These are phyloP conservation scores for Ypsolopha scabrella DNA, from an alignment of 2,888 invertebrate species.

Conservation along the genomic window DNA sequence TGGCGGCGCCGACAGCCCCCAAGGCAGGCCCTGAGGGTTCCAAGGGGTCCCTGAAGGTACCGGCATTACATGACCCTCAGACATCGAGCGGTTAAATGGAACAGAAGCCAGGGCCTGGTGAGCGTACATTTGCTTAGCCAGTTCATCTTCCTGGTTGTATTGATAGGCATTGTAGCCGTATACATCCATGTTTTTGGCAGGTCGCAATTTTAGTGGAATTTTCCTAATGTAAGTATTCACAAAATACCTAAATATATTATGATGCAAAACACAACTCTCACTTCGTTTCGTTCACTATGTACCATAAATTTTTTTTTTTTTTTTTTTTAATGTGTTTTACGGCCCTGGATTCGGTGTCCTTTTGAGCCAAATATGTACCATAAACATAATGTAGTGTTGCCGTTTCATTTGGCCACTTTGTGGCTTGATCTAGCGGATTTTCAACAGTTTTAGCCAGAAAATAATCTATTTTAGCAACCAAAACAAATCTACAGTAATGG, in stretches of 20 bases:
- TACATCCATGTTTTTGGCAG: slow-evolving; percentile 35
- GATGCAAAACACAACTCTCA: neutral
- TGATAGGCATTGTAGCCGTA: slow-evolving; percentile 44
- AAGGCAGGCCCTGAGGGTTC: slow-evolving; percentile 65
- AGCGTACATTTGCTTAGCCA: slow-evolving; percentile 49
- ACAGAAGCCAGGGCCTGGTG: slow-evolving; percentile 41
- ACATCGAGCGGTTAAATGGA: slow-evolving; percentile 21
- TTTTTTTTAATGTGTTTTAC: too few relatives aligned
- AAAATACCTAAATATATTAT: too few relatives aligned
- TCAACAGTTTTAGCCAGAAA: too few relatives aligned
- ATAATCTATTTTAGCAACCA: too few relatives aligned
- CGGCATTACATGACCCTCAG: slow-evolving; percentile 45
- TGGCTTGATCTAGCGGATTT: too few relatives aligned
- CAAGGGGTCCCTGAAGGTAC: slow-evolving; percentile 56
- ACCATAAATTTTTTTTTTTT: too few relatives aligned
- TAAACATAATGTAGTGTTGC: too few relatives aligned
- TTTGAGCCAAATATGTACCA: too few relatives aligned
- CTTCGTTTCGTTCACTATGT: too few relatives aligned
- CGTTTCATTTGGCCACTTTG: too few relatives aligned
- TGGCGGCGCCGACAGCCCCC: slow-evolving; percentile 58
- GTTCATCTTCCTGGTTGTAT: slow-evolving; percentile 46
- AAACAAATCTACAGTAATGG: too few relatives aligned
- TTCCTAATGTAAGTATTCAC: neutral
- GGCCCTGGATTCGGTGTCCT: too few relatives aligned
- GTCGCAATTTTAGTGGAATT: neutral